Percentiles rank a stretch among this genome's conserved stretches.
phyloP scores from a whole-genome alignment of 2,797 vertebrate species.

The Darevskia nairensis region DNA sequence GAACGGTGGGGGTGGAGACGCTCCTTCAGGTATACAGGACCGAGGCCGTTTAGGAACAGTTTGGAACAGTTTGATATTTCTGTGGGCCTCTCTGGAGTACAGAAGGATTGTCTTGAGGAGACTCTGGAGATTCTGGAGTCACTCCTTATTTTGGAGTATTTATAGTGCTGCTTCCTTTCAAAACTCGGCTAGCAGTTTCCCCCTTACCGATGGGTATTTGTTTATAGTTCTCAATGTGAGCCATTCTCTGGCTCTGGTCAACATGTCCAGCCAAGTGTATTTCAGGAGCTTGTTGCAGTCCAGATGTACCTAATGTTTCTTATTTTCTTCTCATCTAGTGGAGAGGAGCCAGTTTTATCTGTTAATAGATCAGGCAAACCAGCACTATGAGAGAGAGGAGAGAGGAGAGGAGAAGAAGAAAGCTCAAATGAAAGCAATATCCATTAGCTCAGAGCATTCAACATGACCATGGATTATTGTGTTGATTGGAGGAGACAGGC shows the following conservation, averaged over 20 bases:
- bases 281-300: neutral
- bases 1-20: too few species aligned
- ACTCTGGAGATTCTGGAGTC: too few species aligned
- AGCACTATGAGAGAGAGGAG: conserved; percentile 20
- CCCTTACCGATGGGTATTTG: too few species aligned
- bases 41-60: too few species aligned
- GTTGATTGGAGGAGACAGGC: conserved; percentile 53
- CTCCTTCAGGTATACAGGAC: too few species aligned
- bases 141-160: neutral
- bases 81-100: too few species aligned
- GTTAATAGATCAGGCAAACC: conserved; percentile 51
- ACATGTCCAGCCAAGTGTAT: neutral
- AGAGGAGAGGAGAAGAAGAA: neutral
- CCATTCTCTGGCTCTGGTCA: neutral
- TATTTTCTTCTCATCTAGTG: neutral
- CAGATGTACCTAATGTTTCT: neutral
- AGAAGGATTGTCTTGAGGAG: neutral
- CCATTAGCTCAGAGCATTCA: conserved; percentile 29
- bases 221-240: neutral
- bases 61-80: neutral
- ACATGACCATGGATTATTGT: conserved; percentile 47
- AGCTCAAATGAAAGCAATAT: conserved; percentile 48
- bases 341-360: conserved; percentile 33
- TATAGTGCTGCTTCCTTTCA: neutral
- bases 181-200: too few species aligned